These are phyloP conservation scores for Gallinago solitaria DNA, from an alignment of 2,797 vertebrate species.

Conservation along the genomic window DNA sequence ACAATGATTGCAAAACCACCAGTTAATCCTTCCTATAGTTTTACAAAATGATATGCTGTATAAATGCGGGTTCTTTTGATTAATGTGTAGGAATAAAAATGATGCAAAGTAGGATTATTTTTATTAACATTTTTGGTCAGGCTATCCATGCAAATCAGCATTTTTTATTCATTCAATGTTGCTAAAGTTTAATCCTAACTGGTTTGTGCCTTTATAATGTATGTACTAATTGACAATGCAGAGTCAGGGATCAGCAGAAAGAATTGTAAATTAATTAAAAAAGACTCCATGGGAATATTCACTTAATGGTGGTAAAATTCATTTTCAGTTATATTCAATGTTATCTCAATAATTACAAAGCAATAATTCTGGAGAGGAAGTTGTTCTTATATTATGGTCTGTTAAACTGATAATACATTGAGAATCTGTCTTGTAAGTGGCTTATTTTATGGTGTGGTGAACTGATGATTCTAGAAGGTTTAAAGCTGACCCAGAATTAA, in stretches of 20 bases:
- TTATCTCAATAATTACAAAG: slow-evolving; percentile 23
- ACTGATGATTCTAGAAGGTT: slow-evolving; percentile 12
- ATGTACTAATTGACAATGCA: not conserved
- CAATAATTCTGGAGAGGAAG: slow-evolving; percentile 4
- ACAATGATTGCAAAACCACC: not conserved
- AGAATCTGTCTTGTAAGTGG: not conserved
- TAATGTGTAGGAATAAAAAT: not conserved
- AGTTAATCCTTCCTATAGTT: not conserved
- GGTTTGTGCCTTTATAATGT: not conserved
- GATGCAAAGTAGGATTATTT: not conserved
- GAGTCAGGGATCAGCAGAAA: not conserved
- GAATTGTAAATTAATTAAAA: not conserved
- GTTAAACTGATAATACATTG: not conserved
- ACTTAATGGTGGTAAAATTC: not conserved
- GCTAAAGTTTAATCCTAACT: not conserved
- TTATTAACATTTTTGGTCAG: not conserved
- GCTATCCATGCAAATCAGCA: not conserved
- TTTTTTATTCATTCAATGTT: not conserved
- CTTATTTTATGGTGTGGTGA: slow-evolving; percentile 32
- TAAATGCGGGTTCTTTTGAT: not conserved
- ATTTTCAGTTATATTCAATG: slow-evolving; percentile 2
- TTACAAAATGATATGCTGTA: not conserved
- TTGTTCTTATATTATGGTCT: slow-evolving; percentile 11
- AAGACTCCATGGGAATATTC: not conserved
- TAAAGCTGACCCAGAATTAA: slow-evolving; percentile 1